Evolutionary conservation across 2,888 invertebrate genomes (phyloP).

Genomic region (Noctuana brunneofusca): DNA sequence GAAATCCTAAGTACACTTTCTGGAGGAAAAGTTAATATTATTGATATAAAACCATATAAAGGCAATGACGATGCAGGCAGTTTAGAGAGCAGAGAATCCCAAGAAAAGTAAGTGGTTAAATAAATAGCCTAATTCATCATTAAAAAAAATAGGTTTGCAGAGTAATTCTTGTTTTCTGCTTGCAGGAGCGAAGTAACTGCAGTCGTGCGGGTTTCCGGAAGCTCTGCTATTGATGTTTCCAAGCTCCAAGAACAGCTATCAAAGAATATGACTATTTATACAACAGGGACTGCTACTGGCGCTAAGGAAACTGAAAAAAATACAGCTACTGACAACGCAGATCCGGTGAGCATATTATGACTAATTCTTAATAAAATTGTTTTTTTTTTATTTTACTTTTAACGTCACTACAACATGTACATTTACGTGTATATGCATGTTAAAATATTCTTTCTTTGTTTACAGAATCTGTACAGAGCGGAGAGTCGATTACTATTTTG

Average conservation of each 20-base stretch:
- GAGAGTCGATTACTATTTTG: constrained; percentile 89
- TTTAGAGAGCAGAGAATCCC: constrained; percentile 74
- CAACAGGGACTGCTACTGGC: constrained; percentile 50
- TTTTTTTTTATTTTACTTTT: too few species aligned
- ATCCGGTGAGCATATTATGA: constrained; percentile 57
- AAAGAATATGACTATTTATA: constrained; percentile 72
- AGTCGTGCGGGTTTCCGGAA: constrained; percentile 86
- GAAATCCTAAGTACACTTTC: constrained; percentile 90
- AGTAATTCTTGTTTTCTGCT: constrained; percentile 41
- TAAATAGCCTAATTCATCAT: too few species aligned
- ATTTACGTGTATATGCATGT: too few species aligned
- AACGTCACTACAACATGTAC: too few species aligned
- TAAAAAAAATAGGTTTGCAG: neutral
- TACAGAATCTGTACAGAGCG: constrained; percentile 87
- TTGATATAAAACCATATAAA: constrained; percentile 87
- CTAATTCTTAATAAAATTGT: too few species aligned
- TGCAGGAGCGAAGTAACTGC: constrained; percentile 88
- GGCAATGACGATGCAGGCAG: constrained; percentile 82
- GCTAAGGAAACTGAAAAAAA: constrained; percentile 47
- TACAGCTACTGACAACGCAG: constrained; percentile 46
- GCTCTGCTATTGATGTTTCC: constrained; percentile 87
- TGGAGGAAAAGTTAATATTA: constrained; percentile 90
- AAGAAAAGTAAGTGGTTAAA: constrained; percentile 76
- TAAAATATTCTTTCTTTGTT: constrained; percentile 25
- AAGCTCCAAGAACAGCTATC: constrained; percentile 85